Conservation (phyloP, 2,888 invertebrate genomes). For the Polymixis lichenea region DNA sequence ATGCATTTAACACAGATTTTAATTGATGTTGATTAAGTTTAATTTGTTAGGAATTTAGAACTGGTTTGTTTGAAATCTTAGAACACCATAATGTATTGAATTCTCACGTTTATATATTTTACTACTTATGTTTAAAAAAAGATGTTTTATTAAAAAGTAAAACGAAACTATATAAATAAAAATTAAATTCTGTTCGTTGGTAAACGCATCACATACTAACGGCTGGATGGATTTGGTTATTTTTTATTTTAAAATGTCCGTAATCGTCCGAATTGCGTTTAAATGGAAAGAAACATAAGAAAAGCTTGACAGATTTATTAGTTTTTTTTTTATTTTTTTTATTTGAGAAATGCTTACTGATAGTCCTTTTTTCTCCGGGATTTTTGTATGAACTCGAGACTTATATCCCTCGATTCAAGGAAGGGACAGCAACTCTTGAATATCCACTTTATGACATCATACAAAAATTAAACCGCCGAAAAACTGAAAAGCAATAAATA, state of each 20-base stretch:
- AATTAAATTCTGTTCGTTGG: neutral
- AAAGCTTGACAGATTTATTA: neutral
- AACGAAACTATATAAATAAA: neutral
- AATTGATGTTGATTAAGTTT: constrained; percentile 37
- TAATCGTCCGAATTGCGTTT: neutral
- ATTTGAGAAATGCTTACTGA: neutral
- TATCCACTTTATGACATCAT: neutral
- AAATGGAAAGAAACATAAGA: neutral
- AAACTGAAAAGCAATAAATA: no score
- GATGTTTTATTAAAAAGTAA: neutral
- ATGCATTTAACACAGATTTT: constrained; percentile 40
- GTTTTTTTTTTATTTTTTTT: neutral
- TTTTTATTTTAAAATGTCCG: neutral
- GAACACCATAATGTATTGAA: neutral
- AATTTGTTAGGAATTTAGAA: constrained; percentile 26
- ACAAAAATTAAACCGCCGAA: no score
- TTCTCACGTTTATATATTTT: constrained; percentile 29
- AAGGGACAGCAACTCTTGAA: neutral
- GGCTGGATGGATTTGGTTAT: neutral
- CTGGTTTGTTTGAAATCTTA: constrained; percentile 35
- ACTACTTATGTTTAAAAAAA: no score
- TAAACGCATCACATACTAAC: neutral
- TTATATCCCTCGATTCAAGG: neutral
- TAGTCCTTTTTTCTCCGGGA: neutral
- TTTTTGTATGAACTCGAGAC: neutral